Percentiles rank a stretch among this genome's conserved stretches.
phyloP scores from a whole-genome alignment of 23 tunicate genomes.

The Corella eumyota region DNA sequence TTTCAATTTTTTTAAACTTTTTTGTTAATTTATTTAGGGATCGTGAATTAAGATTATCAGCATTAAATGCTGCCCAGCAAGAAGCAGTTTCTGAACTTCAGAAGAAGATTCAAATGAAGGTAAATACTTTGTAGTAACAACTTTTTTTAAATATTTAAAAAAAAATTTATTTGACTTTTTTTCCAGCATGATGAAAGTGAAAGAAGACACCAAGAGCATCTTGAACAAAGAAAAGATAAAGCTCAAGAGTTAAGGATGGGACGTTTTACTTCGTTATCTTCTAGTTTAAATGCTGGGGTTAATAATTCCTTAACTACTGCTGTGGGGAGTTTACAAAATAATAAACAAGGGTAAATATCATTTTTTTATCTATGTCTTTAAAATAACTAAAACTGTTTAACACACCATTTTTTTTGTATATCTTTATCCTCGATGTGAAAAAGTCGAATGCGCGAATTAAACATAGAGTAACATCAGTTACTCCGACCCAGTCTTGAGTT shows the following conservation, averaged over 20 bases:
- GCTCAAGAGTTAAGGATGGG: slow-evolving; percentile 77
- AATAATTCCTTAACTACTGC: no score
- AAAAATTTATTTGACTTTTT: not conserved
- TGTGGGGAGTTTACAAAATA: no score
- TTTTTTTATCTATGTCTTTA: no score
- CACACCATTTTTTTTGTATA: no score
- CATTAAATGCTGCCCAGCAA: slow-evolving; percentile 86
- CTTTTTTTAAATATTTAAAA: not conserved
- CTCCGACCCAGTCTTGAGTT: no score
- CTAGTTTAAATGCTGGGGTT: not conserved
- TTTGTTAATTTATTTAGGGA: no score
- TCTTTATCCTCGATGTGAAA: no score
- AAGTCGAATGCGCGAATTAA: no score
- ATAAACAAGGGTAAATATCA: no score
- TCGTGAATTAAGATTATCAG: slow-evolving; percentile 62
- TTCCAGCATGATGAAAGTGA: slow-evolving; percentile 92
- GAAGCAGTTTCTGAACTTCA: slow-evolving; percentile 91
- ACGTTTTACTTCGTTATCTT: slow-evolving; percentile 30
- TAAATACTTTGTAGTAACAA: slow-evolving; percentile 3
- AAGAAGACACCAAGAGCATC: slow-evolving; percentile 88
- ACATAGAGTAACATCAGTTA: no score
- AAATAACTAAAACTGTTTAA: no score
- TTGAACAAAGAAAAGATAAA: slow-evolving; percentile 90
- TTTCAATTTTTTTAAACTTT: no score
- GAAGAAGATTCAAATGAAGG: slow-evolving; percentile 93